Evolutionary conservation across 2,888 invertebrate species (phyloP), one percentile per base, ranked within the genome.

Genomic region (Pristionchus arcanus): DNA sequence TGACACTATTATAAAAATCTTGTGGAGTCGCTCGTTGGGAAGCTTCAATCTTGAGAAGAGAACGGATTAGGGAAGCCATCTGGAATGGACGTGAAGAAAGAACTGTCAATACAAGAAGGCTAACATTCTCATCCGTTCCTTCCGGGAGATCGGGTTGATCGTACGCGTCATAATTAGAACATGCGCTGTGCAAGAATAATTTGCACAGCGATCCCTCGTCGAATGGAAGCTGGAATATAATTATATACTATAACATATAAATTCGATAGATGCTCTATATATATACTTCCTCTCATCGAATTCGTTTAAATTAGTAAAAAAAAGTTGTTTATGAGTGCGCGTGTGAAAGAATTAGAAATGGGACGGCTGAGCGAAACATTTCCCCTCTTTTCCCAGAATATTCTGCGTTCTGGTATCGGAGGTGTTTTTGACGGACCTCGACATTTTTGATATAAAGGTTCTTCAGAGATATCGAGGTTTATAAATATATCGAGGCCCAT

Each of bases 91-190:
- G 16, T 68, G 68, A 13, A 31, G 31, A 3, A 19, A 42, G 83
- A 49, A 3, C 28, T 25, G 53, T 3, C n/a, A 25, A 31, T 13
- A 16, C 2, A 5, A 25, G 25, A 25, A 31, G 19, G 71, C 49
- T 59, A 19, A 89, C 91, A 68, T 92, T 91, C 42, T 90, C 87
- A 59, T 89, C 90, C 25, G 93, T 91, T 66, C 91, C 90, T 74
- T 91, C 91, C 34, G 94, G 94, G 25, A 94, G 90, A 71, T 93
- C 93, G 11, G 94, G 94, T 1, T 91, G 91, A 77, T 95, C 94
- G 90, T 94, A 95, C 83, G 94, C 95, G 81, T 94, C 94, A 89
- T 93, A 95, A 90, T 95, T 95, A 63, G 90, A 91, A 59, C 94
- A 92, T 16, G 95, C 94, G 42, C 92, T 93, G 90, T 94, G 92